A percentile compares a stretch with the other conserved stretches of the same genome.
Evolutionary conservation across 1,140 invertebrate genomes (phyloP).

Genomic region (Drosophila burlai): DNA sequence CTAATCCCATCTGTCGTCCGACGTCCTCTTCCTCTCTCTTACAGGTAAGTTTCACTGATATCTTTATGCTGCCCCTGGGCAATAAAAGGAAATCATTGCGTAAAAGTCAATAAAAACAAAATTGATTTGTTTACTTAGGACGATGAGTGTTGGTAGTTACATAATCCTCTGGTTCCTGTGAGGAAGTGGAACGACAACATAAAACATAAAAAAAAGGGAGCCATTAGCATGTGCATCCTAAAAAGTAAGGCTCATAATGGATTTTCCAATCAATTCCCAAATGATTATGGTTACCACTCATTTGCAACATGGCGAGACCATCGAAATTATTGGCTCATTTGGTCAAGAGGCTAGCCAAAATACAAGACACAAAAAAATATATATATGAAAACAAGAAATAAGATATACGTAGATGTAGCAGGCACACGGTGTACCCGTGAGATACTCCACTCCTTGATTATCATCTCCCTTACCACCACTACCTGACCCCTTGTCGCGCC

Average conservation of each 20-base stretch:
- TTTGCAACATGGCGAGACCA: constrained; percentile 44
- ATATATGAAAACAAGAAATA: neutral
- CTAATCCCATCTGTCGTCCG: constrained; percentile 56
- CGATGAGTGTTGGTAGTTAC: constrained; percentile 17
- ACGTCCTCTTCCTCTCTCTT: constrained; percentile 31
- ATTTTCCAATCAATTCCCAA: constrained; percentile 39
- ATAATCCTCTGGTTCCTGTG: constrained; percentile 38
- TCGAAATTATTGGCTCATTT: constrained; percentile 71
- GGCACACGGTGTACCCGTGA: constrained; percentile 39
- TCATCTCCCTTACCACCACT: constrained; percentile 35
- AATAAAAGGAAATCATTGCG: constrained; percentile 73
- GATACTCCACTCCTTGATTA: constrained; percentile 54
- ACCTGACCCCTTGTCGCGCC: constrained; percentile 77
- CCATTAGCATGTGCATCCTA: constrained; percentile 54
- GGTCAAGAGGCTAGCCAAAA: constrained; percentile 52
- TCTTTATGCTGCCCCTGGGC: constrained; percentile 8
- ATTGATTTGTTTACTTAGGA: constrained; percentile 70
- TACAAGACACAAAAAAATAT: neutral
- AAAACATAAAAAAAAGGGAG: constrained; percentile 14
- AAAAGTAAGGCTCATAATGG: constrained; percentile 42
- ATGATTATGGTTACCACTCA: constrained; percentile 54
- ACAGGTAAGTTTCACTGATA: constrained; percentile 63
- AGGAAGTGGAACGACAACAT: constrained; percentile 38
- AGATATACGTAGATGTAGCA: constrained; percentile 26
- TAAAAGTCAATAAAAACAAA: constrained; percentile 75